phyloP scores from a whole-genome alignment of 35 echinoderm and acorn worm species.

The Ophioderma brevispina region DNA sequence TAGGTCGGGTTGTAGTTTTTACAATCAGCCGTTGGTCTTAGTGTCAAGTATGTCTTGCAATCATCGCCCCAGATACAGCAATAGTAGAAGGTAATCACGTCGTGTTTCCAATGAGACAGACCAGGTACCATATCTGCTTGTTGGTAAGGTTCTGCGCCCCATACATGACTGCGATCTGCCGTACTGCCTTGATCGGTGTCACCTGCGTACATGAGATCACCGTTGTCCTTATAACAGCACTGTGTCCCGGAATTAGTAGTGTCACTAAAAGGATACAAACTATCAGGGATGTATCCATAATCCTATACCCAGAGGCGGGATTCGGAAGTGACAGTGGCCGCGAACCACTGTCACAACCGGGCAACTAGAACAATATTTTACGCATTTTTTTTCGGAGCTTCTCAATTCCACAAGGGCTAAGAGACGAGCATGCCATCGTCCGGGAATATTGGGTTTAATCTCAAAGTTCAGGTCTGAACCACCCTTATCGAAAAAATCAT shows the following conservation, averaged over 20 bases:
- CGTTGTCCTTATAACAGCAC: conserved; percentile 85
- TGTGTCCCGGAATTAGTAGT: background rate
- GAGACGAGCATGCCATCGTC: no score
- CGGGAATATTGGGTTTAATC: no score
- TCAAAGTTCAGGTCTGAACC: no score
- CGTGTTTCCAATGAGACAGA: conserved; percentile 67
- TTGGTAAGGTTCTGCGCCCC: conserved; percentile 72
- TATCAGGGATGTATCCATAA: no score
- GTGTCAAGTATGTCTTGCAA: conserved; percentile 79
- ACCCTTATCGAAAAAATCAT: no score
- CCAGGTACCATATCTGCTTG: conserved; percentile 29
- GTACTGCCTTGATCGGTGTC: conserved; percentile 83
- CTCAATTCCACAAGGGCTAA: no score
- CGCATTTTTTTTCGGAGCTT: no score
- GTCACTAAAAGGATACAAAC: background rate
- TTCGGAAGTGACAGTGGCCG: no score
- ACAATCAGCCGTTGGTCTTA: conserved; percentile 84
- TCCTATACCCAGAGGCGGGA: no score
- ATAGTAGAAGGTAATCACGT: conserved; percentile 70
- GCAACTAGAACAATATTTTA: no score
- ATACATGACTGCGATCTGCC: conserved; percentile 42
- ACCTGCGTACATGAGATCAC: conserved; percentile 86
- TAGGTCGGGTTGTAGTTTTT: conserved; percentile 66
- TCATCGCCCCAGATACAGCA: conserved; percentile 93
- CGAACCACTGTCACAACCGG: no score